Base-by-base conservation (phyloP, 2,113 vertebrate genomes). In the Artemisiospiza belli region DNA sequence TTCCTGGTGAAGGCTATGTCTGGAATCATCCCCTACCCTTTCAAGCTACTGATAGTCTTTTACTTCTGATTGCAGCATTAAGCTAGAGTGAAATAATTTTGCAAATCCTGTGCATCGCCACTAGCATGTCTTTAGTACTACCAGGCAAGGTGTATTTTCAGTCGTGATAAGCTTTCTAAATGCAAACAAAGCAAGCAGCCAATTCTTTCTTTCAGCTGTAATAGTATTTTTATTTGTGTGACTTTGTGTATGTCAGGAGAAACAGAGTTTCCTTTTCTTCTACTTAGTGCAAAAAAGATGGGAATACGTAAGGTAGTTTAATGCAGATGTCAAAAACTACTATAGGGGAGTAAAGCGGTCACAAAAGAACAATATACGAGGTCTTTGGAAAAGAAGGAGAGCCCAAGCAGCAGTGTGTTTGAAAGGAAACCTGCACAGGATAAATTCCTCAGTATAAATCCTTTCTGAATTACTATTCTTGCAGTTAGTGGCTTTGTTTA, bases 401-500 rank as follows among this genome's bases (percentile, higher is more conserved):
- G 13, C 4, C 3, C 30, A 47, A 61, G 31, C 27, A 92, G 64
- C 12, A 27, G 4, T 16, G 6, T 44, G 8, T 93, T 88, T 72
- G 64, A 78, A 83, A 90, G 75, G 41, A 86, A 93, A 68, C 13
- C 17, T 63, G 57, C 41, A 11, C 19, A 52, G 59, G 30, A 57
- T 61, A 47, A 49, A 90, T 88, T 86, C 23, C 28, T 90, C 46
- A 30, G 21, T 64, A 21, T 59, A 88, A 89, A 5, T 64, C 79
- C 35, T 87, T 90, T 61, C 12, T 39, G 35, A 67, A 17, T 84
- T 73, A 28, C 31, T 86, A 11, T 52, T 79, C 52, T 81, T 95
- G 49, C 66, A 83, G 54, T 86, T 92, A 81, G 41, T 74, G 63
- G 52, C 82, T 92, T 93, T 92, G 78, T 91, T 93, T 89, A 75